Evolutionary conservation across 2,797 vertebrate genomes (phyloP).

Genomic region (Danio tinwini): DNA sequence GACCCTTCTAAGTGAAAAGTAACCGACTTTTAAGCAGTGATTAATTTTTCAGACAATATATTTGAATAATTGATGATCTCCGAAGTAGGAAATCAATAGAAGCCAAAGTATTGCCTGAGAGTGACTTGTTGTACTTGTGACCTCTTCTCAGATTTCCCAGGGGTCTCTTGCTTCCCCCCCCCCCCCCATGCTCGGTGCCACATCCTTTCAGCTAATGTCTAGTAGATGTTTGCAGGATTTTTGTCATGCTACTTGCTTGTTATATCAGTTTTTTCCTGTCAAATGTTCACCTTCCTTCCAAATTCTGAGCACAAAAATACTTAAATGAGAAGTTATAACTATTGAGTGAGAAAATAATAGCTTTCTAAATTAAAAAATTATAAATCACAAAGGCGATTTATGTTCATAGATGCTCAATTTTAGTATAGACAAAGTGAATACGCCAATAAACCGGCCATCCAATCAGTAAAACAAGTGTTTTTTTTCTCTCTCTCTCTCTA

Average conservation of each 20-base stretch:
- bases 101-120: background rate
- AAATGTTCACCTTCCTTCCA: background rate
- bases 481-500: too few species aligned
- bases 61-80: conserved; percentile 34
- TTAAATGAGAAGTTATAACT: background rate
- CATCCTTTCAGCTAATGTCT: background rate
- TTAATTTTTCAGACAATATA: conserved; percentile 5
- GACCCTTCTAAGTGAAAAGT: conserved; percentile 8
- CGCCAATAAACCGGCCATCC: too few species aligned
- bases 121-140: conserved; percentile 9
- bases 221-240: background rate
- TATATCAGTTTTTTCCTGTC: too few species aligned
- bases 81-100: conserved; percentile 10
- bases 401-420: background rate
- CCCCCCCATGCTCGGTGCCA: conserved; percentile 1
- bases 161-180: background rate
- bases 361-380: too few species aligned
- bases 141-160: conserved; percentile 17
- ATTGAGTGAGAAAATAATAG: background rate
- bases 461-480: too few species aligned
- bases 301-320: background rate
- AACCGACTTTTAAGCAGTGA: background rate
- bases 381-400: background rate
- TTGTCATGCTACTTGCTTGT: background rate
- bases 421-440: too few species aligned